Percentiles rank a stretch among this genome's conserved stretches.
phyloP scores from a whole-genome alignment of 2,888 invertebrate species.

The Phengaris alcon region DNA sequence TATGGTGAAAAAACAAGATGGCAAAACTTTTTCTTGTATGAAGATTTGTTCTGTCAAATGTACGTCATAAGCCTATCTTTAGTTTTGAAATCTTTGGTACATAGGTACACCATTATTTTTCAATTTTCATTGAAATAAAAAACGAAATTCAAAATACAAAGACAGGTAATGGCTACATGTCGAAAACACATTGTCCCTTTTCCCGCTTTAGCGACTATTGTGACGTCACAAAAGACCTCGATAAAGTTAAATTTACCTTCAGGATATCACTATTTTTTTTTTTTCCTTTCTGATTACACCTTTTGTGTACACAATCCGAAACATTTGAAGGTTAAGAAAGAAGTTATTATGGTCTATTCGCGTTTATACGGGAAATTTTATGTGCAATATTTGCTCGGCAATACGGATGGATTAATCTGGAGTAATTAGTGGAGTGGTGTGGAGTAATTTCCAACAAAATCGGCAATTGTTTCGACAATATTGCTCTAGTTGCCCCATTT shows the following conservation, averaged over 20 bases:
- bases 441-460: no score
- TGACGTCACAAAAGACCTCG: conserved; percentile 16
- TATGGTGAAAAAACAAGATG: no score
- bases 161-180: neutral
- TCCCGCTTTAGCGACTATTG: conserved; percentile 5
- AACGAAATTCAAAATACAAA: neutral
- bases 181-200: conserved; percentile 11
- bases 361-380: no score
- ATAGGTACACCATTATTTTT: neutral
- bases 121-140: neutral
- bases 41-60: no score
- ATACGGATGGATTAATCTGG: no score
- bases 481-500: no score
- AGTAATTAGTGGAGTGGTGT: no score
- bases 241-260: conserved; percentile 28
- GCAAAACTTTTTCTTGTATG: no score
- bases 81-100: no score
- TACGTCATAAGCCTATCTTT: no score
- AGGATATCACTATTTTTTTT: conserved; percentile 18
- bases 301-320: neutral
- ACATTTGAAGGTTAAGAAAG: neutral
- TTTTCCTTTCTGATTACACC: conserved; percentile 14
- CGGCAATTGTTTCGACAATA: no score
- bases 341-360: neutral
- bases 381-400: neutral